Evolutionary conservation across 2,888 invertebrate genomes (phyloP), one percentile per base, ranked within the genome.

Genomic region (Brachyptera putata): DNA sequence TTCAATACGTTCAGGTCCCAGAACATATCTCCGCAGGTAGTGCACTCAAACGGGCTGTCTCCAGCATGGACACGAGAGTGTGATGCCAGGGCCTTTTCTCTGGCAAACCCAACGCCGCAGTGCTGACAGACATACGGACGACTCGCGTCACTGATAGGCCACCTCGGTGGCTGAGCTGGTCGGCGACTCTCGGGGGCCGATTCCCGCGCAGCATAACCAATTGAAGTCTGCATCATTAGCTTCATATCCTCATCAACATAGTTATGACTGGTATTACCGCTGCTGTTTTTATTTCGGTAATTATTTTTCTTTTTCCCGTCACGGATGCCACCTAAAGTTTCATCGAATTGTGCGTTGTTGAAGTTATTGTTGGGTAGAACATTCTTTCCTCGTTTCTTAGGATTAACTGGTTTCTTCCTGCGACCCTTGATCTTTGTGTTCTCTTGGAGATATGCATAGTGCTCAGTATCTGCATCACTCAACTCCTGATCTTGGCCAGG

Each of bases 41-140:
- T 82, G 71, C 91, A 91, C 69, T 91, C 90, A 67, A 86, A 82
- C 0, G 90, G 88, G 14, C 88, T 87, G 69, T 91, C 89, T 14
- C 86, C 87, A 13, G 87, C 88, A 74, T 91, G 91, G 34, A 89
- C 80, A 75, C 89, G 74, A 0, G 86, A 78, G 70, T 91, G 91
- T 0, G 90, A 89, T 57, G 86, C 84, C 22, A 91, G 74, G 0
- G 91, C 91, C 70, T 91, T 91, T 70, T 91, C 89, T 56, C 91
- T 78, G 0, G 90, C 90, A 75, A 91, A 89, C 3, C 86, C 86
- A 58, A 91, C 81, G 0, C 80, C 89, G 69, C 87, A 87, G 65
- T 83, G 82, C 66, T 86, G 86, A 67, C 91, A 91, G 0, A 90
- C 91, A 69, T 91, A 91, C 0, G 91, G 90, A 61, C 88, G 85